Conservation (phyloP, 1,140 invertebrate genomes). For the Lamellibrachia luymesi region DNA sequence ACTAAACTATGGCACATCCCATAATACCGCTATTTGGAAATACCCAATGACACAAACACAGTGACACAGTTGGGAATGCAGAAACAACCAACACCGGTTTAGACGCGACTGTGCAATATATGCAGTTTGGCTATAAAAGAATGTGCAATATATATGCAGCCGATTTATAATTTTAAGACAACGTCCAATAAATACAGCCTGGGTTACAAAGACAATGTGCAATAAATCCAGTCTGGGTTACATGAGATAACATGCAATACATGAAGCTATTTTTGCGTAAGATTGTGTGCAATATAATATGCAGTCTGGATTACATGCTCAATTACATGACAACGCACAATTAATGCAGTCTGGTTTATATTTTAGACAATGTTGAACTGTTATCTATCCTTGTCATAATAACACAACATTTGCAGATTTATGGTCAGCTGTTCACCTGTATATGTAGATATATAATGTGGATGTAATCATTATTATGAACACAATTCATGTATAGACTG, state of each 20-base stretch:
- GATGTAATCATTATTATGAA: not conserved
- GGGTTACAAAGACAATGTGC: not conserved
- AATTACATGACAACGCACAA: not conserved
- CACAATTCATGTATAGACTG: not conserved
- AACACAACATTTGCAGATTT: not conserved
- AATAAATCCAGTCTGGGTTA: not conserved
- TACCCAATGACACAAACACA: not conserved
- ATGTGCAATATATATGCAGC: not conserved
- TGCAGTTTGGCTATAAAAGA: not conserved
- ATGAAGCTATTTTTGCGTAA: not conserved
- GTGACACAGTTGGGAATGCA: not conserved
- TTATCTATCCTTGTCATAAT: not conserved
- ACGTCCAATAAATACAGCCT: not conserved
- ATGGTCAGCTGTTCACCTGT: not conserved
- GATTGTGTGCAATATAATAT: not conserved
- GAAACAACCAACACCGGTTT: not conserved
- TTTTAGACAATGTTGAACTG: not conserved
- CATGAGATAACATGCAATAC: not conserved
- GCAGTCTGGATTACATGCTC: not conserved
- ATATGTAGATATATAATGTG: not conserved
- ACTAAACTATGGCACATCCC: not conserved
- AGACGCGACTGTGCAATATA: not conserved
- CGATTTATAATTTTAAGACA: not conserved
- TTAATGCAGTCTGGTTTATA: not conserved
- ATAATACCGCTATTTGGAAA: not conserved